Conservation (phyloP, 2,113 vertebrate species). For the Rhabdomys dilectus region DNA sequence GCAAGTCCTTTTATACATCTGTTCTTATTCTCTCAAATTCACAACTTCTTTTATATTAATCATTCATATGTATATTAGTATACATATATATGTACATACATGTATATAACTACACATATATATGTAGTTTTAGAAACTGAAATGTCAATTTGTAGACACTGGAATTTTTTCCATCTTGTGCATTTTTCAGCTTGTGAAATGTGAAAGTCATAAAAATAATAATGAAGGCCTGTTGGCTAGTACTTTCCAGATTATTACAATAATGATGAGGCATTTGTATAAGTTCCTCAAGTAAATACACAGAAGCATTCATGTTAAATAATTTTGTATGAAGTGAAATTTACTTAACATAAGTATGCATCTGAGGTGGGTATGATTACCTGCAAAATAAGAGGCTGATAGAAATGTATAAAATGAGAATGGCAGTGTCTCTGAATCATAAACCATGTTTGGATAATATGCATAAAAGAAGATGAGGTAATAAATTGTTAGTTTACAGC, state of each 20-base stretch:
- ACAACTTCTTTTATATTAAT: not conserved
- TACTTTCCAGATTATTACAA: constrained; percentile 56
- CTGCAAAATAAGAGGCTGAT: not conserved
- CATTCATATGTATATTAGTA: not conserved
- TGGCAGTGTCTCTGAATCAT: not conserved
- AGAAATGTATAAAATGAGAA: not conserved
- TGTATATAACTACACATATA: not conserved
- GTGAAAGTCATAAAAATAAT: constrained; percentile 54
- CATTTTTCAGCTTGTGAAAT: constrained; percentile 49
- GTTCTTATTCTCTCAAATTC: not conserved
- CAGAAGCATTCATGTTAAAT: constrained; percentile 60
- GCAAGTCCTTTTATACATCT: not conserved
- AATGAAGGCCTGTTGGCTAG: constrained; percentile 52
- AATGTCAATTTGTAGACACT: constrained; percentile 37
- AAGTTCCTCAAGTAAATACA: constrained; percentile 59
- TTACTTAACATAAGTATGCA: not conserved
- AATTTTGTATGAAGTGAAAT: not conserved
- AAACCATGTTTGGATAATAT: not conserved
- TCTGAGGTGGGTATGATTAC: not conserved
- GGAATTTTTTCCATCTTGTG: constrained; percentile 2
- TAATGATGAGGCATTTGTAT: constrained; percentile 63
- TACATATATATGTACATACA: no score
- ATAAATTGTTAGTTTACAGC: constrained; percentile 65
- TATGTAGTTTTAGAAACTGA: not conserved
- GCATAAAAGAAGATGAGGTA: constrained; percentile 27